A percentile compares a stretch with the other conserved stretches of the same genome.
Evolutionary conservation across 1,140 invertebrate genomes (phyloP).

Genomic region (Diachasmimorpha longicaudata): DNA sequence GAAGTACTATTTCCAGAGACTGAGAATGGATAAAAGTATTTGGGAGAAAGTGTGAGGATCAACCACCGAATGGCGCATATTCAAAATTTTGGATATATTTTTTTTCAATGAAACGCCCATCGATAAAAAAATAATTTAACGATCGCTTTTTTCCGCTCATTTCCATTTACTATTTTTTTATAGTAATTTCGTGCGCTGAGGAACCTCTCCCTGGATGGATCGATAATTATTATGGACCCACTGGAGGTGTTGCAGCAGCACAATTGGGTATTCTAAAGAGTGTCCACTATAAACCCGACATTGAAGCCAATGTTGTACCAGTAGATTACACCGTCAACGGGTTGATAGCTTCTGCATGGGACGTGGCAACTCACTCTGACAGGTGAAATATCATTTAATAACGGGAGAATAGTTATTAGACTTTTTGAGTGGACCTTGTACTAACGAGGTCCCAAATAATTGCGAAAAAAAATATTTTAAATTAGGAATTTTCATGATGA

Average conservation of each 20-base stretch:
- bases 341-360: conserved; percentile 76
- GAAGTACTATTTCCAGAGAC: conserved; percentile 14
- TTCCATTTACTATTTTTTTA: neutral
- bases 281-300: conserved; percentile 63
- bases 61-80: no score
- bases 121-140: no score
- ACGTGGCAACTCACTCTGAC: conserved; percentile 59
- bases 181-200: conserved; percentile 75
- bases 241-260: conserved; percentile 64
- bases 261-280: conserved; percentile 73
- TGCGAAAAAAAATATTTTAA: no score
- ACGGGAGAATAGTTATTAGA: neutral
- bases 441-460: no score
- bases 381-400: conserved; percentile 34
- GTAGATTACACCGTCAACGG: conserved; percentile 80
- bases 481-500: no score
- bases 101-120: no score
- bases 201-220: conserved; percentile 78
- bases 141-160: no score
- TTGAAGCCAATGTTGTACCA: conserved; percentile 76
- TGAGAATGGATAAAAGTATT: conserved; percentile 4
- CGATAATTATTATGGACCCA: conserved; percentile 81
- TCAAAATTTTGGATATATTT: no score
- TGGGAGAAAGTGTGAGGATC: neutral
- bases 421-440: neutral